phyloP scores from a whole-genome alignment of 1,140 invertebrate species.

The Forficula auricularia region DNA sequence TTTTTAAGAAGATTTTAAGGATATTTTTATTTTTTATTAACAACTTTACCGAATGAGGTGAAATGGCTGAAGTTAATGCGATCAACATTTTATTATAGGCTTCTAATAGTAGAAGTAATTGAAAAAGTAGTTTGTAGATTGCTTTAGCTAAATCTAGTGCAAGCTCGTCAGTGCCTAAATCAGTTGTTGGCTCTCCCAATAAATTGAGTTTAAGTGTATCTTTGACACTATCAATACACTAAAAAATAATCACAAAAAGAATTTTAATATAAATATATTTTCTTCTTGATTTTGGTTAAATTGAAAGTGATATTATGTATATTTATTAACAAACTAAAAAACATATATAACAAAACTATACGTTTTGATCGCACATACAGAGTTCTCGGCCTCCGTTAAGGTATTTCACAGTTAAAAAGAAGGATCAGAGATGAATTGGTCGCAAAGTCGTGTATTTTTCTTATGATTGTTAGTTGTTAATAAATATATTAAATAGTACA shows the following conservation, averaged over 20 bases:
- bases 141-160: slow-evolving; percentile 58
- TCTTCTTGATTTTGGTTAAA: too few relatives aligned
- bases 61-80: slow-evolving; percentile 32
- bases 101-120: slow-evolving; percentile 75
- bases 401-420: too few relatives aligned
- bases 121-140: slow-evolving; percentile 86
- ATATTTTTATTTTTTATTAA: not conserved
- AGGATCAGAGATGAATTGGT: too few relatives aligned
- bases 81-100: slow-evolving; percentile 77
- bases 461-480: too few relatives aligned
- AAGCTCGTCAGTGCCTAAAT: slow-evolving; percentile 38
- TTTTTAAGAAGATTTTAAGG: not conserved
- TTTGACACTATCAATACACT: slow-evolving; percentile 58
- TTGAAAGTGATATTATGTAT: too few relatives aligned
- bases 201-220: slow-evolving; percentile 54
- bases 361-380: too few relatives aligned
- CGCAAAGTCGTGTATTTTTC: too few relatives aligned
- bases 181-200: slow-evolving; percentile 38
- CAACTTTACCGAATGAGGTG: not conserved
- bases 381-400: too few relatives aligned
- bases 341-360: too few relatives aligned
- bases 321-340: too few relatives aligned
- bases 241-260: slow-evolving; percentile 16
- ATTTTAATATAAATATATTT: too few relatives aligned
- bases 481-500: too few relatives aligned